A percentile compares a stretch with the other conserved stretches of the same genome.
These are phyloP conservation scores for Mythimna impura DNA, from an alignment of 2,888 invertebrate species.

Conservation along the genomic window DNA sequence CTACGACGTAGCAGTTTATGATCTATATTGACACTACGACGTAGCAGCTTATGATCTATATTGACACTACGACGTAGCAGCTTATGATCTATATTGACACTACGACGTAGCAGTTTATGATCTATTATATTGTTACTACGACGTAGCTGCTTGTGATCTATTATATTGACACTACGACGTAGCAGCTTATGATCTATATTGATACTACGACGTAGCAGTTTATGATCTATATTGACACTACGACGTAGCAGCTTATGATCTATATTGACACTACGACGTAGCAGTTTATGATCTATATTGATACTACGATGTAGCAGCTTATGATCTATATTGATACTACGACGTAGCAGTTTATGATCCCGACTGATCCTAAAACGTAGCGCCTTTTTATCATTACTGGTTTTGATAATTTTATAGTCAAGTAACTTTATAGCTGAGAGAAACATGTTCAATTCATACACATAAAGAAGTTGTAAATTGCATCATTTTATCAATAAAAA, in stretches of 20 bases:
- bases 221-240: not conserved
- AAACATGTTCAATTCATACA: not conserved
- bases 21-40: too few species aligned
- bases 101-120: not conserved
- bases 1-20: too few species aligned
- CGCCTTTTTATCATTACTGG: not conserved
- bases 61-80: too few species aligned
- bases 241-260: not conserved
- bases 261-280: not conserved
- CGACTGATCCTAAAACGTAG: not conserved
- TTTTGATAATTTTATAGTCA: not conserved
- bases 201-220: not conserved
- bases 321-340: not conserved
- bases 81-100: not conserved
- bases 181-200: too few species aligned
- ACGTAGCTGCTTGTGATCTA: not conserved
- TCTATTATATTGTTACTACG: not conserved
- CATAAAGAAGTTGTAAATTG: slow-evolving; percentile 11
- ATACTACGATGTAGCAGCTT: not conserved
- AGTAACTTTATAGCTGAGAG: not conserved
- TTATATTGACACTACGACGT: not conserved
- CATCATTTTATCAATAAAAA: not conserved
- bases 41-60: too few species aligned
- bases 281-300: not conserved
- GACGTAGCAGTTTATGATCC: too few species aligned